Evolutionary conservation across 1,140 invertebrate genomes (phyloP).

Genomic region (Pygmarrhopalites habei): DNA sequence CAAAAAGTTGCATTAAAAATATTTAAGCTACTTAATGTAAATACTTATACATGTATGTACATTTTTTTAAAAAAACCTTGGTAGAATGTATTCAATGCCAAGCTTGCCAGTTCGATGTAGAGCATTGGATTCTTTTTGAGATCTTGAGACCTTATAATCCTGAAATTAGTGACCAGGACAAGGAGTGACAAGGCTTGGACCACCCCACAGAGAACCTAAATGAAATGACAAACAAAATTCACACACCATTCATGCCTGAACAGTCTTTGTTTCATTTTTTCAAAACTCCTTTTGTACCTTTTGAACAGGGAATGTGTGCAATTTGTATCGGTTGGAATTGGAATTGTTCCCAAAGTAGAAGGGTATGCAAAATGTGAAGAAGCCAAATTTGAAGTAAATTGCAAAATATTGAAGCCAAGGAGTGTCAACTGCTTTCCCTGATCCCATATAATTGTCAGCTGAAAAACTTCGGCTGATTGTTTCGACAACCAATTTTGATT

Average conservation of each 20-base stretch:
- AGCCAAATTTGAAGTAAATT: conserved; percentile 5
- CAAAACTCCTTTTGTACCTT: not conserved
- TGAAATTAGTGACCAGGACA: not conserved
- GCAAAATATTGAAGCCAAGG: not conserved
- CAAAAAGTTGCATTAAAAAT: too few relatives aligned
- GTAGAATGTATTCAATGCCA: not conserved
- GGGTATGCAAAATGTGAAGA: not conserved
- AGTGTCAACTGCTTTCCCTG: not conserved
- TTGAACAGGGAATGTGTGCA: not conserved
- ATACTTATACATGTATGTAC: too few relatives aligned
- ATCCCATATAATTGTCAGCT: not conserved
- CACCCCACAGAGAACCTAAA: conserved; percentile 1
- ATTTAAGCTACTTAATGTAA: too few relatives aligned
- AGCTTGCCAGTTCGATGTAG: conserved; percentile 12
- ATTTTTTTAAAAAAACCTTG: too few relatives aligned
- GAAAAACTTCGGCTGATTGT: not conserved
- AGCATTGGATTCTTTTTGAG: conserved; percentile 10
- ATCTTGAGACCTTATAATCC: not conserved
- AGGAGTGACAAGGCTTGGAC: not conserved
- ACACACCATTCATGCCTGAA: too few relatives aligned
- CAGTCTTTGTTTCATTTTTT: too few relatives aligned
- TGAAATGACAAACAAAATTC: too few relatives aligned
- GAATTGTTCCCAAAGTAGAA: not conserved
- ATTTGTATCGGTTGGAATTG: not conserved
- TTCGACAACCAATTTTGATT: too few relatives aligned